Evolutionary conservation across 2,888 invertebrate genomes (phyloP).

Genomic region (Heteropelma amictum): DNA sequence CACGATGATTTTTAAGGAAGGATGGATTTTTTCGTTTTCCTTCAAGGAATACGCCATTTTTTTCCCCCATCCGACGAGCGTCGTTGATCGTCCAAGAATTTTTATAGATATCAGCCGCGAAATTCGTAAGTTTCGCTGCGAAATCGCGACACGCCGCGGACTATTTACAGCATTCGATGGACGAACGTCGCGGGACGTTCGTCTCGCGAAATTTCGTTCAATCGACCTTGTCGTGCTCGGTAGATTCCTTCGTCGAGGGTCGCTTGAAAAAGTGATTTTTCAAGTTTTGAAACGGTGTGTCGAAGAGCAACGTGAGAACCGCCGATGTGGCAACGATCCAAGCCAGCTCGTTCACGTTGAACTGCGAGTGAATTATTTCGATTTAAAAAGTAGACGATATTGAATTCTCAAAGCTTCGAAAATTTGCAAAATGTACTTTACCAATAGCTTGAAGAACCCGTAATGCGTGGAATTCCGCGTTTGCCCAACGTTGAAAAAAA

Average conservation of each 20-base stretch:
- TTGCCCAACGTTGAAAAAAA: conserved; percentile 84
- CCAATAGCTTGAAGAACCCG: conserved; percentile 81
- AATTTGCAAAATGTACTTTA: conserved; percentile 69
- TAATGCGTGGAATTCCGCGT: conserved; percentile 81
- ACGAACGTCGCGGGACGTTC: neutral
- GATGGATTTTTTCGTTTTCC: too few species aligned
- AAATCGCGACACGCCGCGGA: conserved; percentile 14
- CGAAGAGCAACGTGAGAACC: conserved; percentile 82
- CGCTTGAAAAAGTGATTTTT: conserved; percentile 79
- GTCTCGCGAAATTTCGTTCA: conserved; percentile 31
- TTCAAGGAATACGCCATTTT: too few species aligned
- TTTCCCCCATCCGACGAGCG: too few species aligned
- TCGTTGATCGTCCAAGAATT: too few species aligned
- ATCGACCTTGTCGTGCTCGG: conserved; percentile 59
- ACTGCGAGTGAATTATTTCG: conserved; percentile 75
- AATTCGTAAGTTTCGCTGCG: neutral
- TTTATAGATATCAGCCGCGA: neutral
- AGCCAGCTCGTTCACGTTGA: conserved; percentile 82
- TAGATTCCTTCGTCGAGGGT: neutral
- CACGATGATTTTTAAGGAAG: too few species aligned
- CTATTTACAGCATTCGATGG: conserved; percentile 52
- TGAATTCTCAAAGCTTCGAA: neutral
- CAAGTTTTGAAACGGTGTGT: conserved; percentile 85
- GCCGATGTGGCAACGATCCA: conserved; percentile 81
- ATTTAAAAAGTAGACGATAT: neutral